Conservation (phyloP, 2,113 vertebrate genomes). For the Pica pica region DNA sequence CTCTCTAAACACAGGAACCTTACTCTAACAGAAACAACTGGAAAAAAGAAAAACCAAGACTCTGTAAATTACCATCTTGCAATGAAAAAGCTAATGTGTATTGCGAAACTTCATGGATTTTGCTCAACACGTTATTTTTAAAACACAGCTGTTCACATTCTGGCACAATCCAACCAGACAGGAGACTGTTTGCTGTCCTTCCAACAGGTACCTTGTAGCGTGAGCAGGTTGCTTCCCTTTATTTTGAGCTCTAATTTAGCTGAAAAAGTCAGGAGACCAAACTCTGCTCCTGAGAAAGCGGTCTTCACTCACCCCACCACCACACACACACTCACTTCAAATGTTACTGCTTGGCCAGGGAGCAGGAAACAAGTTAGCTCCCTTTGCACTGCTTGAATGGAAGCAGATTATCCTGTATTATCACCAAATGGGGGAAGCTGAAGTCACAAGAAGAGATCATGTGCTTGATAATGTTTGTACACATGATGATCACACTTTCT, state of each 20-base stretch:
- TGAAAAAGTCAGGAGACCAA: background rate
- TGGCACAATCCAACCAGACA: background rate
- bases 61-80: background rate
- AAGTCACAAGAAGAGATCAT: background rate
- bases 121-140: background rate
- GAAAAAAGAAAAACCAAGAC: fast-evolving
- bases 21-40: background rate
- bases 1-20: background rate
- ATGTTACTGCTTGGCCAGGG: background rate
- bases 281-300: background rate
- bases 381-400: background rate
- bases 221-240: background rate
- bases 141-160: background rate
- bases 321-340: background rate
- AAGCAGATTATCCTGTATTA: background rate
- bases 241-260: background rate
- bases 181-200: background rate
- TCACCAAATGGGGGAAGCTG: background rate
- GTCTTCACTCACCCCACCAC: background rate
- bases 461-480: background rate
- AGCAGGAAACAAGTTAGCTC: background rate
- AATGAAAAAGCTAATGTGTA: background rate
- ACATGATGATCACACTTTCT: background rate
- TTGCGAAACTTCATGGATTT: background rate
- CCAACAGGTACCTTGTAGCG: background rate